These are phyloP conservation scores for Xestia rhomboidea DNA, from an alignment of 2,888 invertebrate genomes.

Conservation along the genomic window DNA sequence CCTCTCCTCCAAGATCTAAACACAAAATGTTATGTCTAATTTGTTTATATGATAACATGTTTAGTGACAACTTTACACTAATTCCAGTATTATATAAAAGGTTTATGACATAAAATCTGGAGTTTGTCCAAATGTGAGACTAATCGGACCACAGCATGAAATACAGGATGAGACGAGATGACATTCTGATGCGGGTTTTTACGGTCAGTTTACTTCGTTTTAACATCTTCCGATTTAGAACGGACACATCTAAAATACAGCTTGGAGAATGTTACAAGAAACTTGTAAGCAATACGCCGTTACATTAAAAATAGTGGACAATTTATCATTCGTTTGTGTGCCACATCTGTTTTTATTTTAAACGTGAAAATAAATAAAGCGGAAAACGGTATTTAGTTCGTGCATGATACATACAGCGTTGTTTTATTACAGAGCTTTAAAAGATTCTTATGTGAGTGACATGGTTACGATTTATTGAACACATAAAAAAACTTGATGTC, in stretches of 20 bases:
- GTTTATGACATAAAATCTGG: conserved; percentile 55
- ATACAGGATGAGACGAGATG: conserved; percentile 15
- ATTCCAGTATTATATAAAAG: conserved; percentile 47
- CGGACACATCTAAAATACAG: conserved; percentile 33
- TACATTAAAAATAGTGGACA: conserved; percentile 46
- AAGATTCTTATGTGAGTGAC: conserved; percentile 6
- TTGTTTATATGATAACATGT: conserved; percentile 19
- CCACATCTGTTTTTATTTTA: conserved; percentile 37
- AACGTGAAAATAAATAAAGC: conserved; percentile 44
- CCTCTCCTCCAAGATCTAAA: neutral
- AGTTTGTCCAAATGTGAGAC: conserved; percentile 47
- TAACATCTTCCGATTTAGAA: conserved; percentile 56
- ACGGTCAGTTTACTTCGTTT: conserved; percentile 53
- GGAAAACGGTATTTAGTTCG: conserved; percentile 30
- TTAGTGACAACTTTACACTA: conserved; percentile 28
- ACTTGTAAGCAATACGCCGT: conserved; percentile 46
- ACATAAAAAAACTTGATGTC: neutral
- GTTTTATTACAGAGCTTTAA: conserved; percentile 9
- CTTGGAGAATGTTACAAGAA: conserved; percentile 39
- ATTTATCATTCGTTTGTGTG: conserved; percentile 52
- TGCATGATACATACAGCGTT: conserved; percentile 32
- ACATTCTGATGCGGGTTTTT: conserved; percentile 32
- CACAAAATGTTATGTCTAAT: conserved; percentile 10
- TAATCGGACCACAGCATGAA: conserved; percentile 30
- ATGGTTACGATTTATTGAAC: conserved; percentile 14